phyloP scores from a whole-genome alignment of 2,888 invertebrate species.

The Sinotaia quadrata region DNA sequence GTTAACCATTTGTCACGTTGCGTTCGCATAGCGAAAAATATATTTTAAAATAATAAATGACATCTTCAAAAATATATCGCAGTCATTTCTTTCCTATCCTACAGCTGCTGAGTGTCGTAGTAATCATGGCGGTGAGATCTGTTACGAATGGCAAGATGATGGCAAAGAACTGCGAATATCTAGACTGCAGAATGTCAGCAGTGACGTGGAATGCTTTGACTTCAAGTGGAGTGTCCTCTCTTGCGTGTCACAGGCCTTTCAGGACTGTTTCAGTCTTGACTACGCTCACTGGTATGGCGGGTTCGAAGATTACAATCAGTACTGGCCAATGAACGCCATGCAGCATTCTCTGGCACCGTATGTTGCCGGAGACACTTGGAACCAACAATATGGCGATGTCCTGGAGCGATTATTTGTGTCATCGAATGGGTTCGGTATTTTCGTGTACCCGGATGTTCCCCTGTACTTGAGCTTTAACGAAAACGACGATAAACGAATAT shows the following conservation, averaged over 20 bases:
- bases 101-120: no score
- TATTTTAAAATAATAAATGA: no score
- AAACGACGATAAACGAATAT: conserved; percentile 65
- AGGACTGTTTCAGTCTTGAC: conserved; percentile 51
- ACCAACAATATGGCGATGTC: conserved; percentile 68
- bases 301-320: conserved; percentile 83
- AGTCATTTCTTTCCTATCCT: no score
- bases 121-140: neutral
- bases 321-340: conserved; percentile 85
- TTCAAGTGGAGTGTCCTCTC: conserved; percentile 45
- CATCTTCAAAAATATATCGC: no score
- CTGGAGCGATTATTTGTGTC: conserved; percentile 77
- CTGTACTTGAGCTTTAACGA: conserved; percentile 86
- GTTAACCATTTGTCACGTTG: no score
- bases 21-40: no score
- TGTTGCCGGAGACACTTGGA: conserved; percentile 56
- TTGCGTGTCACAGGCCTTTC: conserved; percentile 45
- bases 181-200: neutral
- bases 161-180: conserved; percentile 13
- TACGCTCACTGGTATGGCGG: conserved; percentile 84
- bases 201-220: conserved; percentile 42
- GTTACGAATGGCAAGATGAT: conserved; percentile 19
- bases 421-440: conserved; percentile 80
- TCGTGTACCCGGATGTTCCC: conserved; percentile 79
- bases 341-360: conserved; percentile 52